Evolutionary conservation across 30 jellyfish, hydroid and myxozoan species (phyloP).

Genomic region (Cassiopea xamachana): DNA sequence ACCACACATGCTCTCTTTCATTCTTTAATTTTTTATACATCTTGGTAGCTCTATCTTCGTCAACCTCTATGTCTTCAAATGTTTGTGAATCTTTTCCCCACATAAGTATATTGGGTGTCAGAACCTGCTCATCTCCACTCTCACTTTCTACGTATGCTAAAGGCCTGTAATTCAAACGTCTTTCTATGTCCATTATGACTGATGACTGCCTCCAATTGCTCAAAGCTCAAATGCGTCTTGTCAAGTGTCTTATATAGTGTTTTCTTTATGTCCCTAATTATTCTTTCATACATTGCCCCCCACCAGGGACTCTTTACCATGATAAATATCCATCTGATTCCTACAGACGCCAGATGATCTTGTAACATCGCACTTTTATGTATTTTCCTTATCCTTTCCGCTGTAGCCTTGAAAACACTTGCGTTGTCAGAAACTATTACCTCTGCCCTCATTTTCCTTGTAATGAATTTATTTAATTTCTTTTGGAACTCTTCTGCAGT

Average conservation of each 20-base stretch:
- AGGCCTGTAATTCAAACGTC: slow-evolving; percentile 46
- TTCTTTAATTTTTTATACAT: slow-evolving; percentile 35
- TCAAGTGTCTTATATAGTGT: slow-evolving; percentile 35
- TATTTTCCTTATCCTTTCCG: slow-evolving; percentile 23
- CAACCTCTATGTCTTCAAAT: slow-evolving; percentile 41
- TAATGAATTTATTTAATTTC: slow-evolving; percentile 2
- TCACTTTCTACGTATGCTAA: slow-evolving; percentile 47
- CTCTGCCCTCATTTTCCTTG: slow-evolving; percentile 35
- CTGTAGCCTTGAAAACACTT: slow-evolving; percentile 54
- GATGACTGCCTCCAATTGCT: slow-evolving; percentile 36
- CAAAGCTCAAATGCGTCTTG: slow-evolving; percentile 35
- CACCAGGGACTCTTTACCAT: slow-evolving; percentile 26
- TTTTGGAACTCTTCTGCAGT: neutral
- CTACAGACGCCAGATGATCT: slow-evolving; percentile 42
- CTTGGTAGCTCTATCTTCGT: slow-evolving; percentile 25
- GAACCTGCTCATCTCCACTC: slow-evolving; percentile 55
- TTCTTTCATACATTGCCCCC: slow-evolving; percentile 40
- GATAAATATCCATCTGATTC: slow-evolving; percentile 26
- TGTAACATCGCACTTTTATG: slow-evolving; percentile 37
- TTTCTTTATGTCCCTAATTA: slow-evolving; percentile 37
- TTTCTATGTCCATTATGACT: slow-evolving; percentile 37
- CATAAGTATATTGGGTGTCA: slow-evolving; percentile 53
- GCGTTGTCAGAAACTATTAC: slow-evolving; percentile 43
- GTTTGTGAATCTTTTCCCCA: slow-evolving; percentile 58
- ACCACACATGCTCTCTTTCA: slow-evolving; percentile 48